Evolutionary conservation across 2,888 invertebrate species (phyloP).

Genomic region (Carabus problematicus): DNA sequence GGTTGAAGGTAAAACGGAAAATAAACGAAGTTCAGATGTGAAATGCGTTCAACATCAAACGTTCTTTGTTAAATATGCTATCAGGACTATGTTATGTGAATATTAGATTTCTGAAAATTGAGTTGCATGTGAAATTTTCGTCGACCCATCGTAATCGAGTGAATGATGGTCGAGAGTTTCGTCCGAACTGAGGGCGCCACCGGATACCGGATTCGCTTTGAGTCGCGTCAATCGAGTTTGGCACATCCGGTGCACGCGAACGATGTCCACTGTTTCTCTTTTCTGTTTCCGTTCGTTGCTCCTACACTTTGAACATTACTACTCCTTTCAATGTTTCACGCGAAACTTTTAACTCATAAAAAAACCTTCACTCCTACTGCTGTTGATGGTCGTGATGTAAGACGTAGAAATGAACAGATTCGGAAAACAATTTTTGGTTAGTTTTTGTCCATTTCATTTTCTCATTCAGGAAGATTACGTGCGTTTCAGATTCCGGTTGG

Average conservation of each 20-base stretch:
- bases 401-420: not conserved
- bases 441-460: slow-evolving; percentile 2
- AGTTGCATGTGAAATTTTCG: slow-evolving; percentile 24
- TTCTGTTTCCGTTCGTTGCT: slow-evolving; percentile 25
- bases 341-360: not conserved
- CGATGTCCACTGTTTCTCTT: slow-evolving; percentile 32
- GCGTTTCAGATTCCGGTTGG: slow-evolving; percentile 12
- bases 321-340: not conserved
- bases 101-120: slow-evolving; percentile 33
- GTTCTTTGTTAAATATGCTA: slow-evolving; percentile 32
- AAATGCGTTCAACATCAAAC: slow-evolving; percentile 25
- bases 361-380: not conserved
- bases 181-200: slow-evolving; percentile 2
- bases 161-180: slow-evolving; percentile 18
- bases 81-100: slow-evolving; percentile 22
- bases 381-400: not conserved
- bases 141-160: slow-evolving; percentile 23
- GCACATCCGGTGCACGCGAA: slow-evolving; percentile 32
- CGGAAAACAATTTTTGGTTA: not conserved
- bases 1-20: slow-evolving; percentile 1
- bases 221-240: slow-evolving; percentile 41
- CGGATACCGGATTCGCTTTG: slow-evolving; percentile 34
- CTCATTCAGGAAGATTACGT: slow-evolving; percentile 1
- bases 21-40: slow-evolving; percentile 5
- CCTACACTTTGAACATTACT: not conserved